phyloP scores from a whole-genome alignment of 2,797 vertebrate species.

The Orientallactaga sibirica region DNA sequence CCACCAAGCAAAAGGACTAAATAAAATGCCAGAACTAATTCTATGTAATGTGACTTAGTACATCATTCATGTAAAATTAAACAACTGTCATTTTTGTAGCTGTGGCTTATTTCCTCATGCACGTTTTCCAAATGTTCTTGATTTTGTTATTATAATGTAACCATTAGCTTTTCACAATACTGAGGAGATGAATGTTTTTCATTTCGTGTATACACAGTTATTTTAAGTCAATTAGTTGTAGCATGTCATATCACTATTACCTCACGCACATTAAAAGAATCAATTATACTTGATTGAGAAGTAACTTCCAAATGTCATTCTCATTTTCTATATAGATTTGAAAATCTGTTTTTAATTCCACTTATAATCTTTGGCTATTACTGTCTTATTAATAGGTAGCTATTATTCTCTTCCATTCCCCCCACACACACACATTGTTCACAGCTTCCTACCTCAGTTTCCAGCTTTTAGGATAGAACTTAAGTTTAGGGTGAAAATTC shows the following conservation, averaged over 20 bases:
- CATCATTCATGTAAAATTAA: too few species aligned
- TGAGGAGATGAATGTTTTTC: slow-evolving; percentile 31
- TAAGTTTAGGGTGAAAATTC: neutral
- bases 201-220: neutral
- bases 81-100: neutral
- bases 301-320: neutral
- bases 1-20: neutral
- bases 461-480: neutral
- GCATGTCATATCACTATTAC: neutral
- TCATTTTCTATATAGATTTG: neutral
- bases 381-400: neutral
- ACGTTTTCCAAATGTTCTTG: neutral
- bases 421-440: too few species aligned
- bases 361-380: neutral
- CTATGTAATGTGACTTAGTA: neutral
- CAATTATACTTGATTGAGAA: neutral
- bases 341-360: neutral
- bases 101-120: neutral
- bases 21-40: neutral
- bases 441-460: neutral
- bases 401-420: neutral
- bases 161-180: neutral
- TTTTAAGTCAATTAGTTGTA: neutral
- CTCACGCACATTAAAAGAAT: neutral
- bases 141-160: neutral